Evolutionary conservation across 2,888 invertebrate species (phyloP), one percentile per base, ranked within the genome.

Genomic region (Yponomeuta sedellus): DNA sequence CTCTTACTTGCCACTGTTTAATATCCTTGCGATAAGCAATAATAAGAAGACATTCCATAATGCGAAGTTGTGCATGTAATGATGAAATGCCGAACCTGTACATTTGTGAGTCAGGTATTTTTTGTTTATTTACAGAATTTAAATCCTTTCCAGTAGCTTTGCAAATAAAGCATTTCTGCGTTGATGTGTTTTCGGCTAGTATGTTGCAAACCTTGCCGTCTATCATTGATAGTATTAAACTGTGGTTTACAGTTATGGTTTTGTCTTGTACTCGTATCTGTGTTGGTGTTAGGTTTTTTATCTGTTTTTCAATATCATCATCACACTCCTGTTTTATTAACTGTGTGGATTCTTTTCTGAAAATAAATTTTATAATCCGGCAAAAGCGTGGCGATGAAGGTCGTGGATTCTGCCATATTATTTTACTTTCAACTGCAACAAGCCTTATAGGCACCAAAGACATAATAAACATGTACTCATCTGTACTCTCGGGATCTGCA

Each of bases 401-500:
- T 16, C 56, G 12, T 12, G 56, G 56, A 56, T 56, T 56, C 16
- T 56, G 56, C 56, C 56, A 56, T 56, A 56, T 56, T 19, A 56
- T 16, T 56, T 56, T 56, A 56, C 1, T 56, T 56, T 56, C 56
- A 56, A 12, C 11, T 10, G 1, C 11, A 12, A 56, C 16, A 10
- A 56, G 61, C 25, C 44, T 61, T 16, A 66, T n/a, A 16, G 65
- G 66, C 61, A 69, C 67, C 57, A 64, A 68, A 66, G 65, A 67
- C 57, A 65, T 28, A 40, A 66, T 67, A 65, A 67, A 66, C 64
- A 66, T 58, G 40, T 58, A 66, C 64, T 66, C 66, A 44, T 66
- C 66, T 16, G 66, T 66, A 64, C 11, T 28, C 6, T 64, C 44
- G 25, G 20, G 5, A 57, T 58, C 20, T 58, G 25, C 66, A 64